Base-by-base conservation (phyloP, 2,113 vertebrate species). In the Sylvilagus bachmani region DNA sequence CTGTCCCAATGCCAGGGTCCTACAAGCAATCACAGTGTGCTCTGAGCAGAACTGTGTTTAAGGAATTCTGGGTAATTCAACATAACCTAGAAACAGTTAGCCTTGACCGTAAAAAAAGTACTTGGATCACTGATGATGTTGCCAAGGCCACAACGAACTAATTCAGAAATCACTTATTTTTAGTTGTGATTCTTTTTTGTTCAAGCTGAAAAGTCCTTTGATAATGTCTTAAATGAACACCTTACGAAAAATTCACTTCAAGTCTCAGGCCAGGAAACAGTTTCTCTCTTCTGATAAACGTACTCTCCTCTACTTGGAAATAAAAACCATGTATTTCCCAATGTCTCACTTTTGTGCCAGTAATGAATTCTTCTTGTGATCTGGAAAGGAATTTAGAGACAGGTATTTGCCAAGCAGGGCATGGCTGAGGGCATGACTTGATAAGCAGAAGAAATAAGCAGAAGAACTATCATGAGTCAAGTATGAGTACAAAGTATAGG, bases 1-100 rank as follows among this genome's bases (percentile, higher is more conserved):
- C 27, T 70, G 67, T 0, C 25, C 44, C 38, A 81, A 6, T 7
- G 10, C 33, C n/a, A 27, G 36, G 44, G 44, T 44, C 5, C 44
- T 44, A 44, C 44, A 44, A 44, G 44, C 44, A 44, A 44, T 44
- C 44, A 44, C 7, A 6, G 44, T 44, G 44, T 94, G 21, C 49
- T 88, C 74, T 55, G 21, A 81, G 33, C 9, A 79, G 13, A 4
- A 33, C 12, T 11, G 13, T 24, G n/a, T 92, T 85, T 92, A 80
- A 89, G 31, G 36, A n/a, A n/a, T n/a, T n/a, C 66, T 94, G 78
- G 80, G n/a, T 66, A 85, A 79, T 69, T 24, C 69, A 17, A 86
- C 24, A 21, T 31, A 33, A 92, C 90, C 36, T 62, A 75, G 61
- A 58, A 75, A 73, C 74, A 25, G 25, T 51, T 58, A 55, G 49